phyloP scores from a whole-genome alignment of 1,140 invertebrate genomes.

The Bradysia coprophila region DNA sequence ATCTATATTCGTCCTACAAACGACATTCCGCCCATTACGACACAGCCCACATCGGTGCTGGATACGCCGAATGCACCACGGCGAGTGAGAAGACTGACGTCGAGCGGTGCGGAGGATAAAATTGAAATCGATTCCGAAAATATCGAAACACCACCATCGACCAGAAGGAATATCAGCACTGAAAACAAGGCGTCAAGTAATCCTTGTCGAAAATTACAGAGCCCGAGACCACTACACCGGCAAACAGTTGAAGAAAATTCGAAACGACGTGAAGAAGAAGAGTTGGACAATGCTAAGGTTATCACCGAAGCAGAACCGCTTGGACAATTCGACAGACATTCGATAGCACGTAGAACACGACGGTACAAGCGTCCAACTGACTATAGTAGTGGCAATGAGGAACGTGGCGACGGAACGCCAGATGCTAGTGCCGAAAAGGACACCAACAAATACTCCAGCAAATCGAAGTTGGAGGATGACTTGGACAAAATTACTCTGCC shows the following conservation, averaged over 20 bases:
- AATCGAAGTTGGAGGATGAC: slow-evolving; percentile 23
- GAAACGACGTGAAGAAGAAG: background rate
- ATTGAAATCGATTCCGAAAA: slow-evolving; percentile 81
- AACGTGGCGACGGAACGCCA: slow-evolving; percentile 22
- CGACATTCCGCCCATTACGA: background rate
- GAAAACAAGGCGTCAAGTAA: slow-evolving; percentile 8
- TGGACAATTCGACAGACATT: slow-evolving; percentile 71
- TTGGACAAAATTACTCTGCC: slow-evolving; percentile 5
- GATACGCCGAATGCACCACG: background rate
- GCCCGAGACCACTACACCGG: background rate
- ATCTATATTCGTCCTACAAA: slow-evolving; percentile 1
- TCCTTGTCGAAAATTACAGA: slow-evolving; percentile 1
- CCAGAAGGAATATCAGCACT: slow-evolving; percentile 34
- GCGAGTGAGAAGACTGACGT: background rate
- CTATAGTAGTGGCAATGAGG: slow-evolving; percentile 33
- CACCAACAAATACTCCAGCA: slow-evolving; percentile 27
- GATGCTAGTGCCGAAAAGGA: slow-evolving; percentile 25
- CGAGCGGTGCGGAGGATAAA: slow-evolving; percentile 33
- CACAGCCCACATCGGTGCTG: background rate
- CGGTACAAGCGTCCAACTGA: slow-evolving; percentile 59
- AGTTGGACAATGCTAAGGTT: slow-evolving; percentile 4
- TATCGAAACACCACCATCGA: slow-evolving; percentile 71
- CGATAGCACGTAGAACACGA: slow-evolving; percentile 57
- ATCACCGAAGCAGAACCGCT: slow-evolving; percentile 35
- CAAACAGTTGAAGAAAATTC: background rate